phyloP scores from a whole-genome alignment of 2,888 invertebrate species.

The Aphodius sticticus region DNA sequence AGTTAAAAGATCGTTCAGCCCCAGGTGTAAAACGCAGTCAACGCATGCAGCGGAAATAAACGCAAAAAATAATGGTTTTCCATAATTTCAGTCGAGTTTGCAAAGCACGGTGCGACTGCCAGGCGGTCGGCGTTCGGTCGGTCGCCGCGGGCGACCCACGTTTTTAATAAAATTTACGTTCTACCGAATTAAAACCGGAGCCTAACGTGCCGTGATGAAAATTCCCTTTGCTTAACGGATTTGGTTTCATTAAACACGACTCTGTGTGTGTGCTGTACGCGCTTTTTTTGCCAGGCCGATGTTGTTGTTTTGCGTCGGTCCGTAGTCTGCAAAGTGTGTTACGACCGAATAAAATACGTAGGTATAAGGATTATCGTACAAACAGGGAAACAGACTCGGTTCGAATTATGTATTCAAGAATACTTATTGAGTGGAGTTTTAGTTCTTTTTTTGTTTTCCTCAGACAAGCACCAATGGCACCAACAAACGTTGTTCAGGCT shows the following conservation, averaged over 20 bases:
- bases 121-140: not conserved
- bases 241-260: not conserved
- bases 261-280: not conserved
- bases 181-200: not conserved
- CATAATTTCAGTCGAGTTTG: not conserved
- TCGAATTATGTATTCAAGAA: not conserved
- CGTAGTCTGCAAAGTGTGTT: not conserved
- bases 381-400: no score
- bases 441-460: not conserved
- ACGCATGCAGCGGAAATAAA: not conserved
- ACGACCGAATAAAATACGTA: no score
- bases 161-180: not conserved
- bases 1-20: not conserved
- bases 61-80: not conserved
- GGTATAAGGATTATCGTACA: no score
- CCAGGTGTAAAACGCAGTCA: not conserved
- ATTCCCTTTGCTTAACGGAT: slow-evolving; percentile 4
- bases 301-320: not conserved
- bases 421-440: not conserved
- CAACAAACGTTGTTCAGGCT: no score
- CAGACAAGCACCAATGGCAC: no score
- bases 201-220: not conserved
- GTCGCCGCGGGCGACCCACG: not conserved
- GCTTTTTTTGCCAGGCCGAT: not conserved
- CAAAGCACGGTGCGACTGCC: not conserved